phyloP scores from a whole-genome alignment of 2,113 vertebrate genomes.

The Pterocles orientalis region DNA sequence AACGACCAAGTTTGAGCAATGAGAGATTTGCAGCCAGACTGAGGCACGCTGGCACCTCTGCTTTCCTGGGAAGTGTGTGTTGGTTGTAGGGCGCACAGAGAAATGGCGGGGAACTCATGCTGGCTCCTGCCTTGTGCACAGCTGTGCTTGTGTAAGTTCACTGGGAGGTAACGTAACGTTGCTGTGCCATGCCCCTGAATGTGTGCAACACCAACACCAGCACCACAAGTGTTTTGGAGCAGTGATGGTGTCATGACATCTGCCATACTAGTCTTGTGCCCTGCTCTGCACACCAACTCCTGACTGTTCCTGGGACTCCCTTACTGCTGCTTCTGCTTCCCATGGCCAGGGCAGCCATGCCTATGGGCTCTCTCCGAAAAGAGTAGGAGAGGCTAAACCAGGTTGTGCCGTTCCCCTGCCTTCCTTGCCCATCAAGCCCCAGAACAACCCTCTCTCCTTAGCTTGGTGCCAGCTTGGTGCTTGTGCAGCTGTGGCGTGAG shows the following conservation, averaged over 20 bases:
- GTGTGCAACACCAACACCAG: neutral
- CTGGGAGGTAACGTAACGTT: fast-evolving
- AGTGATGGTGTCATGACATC: neutral
- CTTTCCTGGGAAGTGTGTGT: fast-evolving
- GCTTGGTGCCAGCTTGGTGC: neutral
- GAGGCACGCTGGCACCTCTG: neutral
- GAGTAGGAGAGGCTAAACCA: neutral
- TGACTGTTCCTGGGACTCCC: neutral
- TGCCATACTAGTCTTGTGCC: neutral
- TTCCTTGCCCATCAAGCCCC: neutral
- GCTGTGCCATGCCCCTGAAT: neutral
- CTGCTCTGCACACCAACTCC: neutral
- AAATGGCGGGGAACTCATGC: fast-evolving
- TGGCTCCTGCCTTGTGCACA: neutral
- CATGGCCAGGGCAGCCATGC: neutral
- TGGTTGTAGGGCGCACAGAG: neutral
- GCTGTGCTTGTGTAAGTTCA: neutral
- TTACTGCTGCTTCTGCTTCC: neutral
- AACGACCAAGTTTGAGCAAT: neutral
- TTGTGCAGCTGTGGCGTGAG: neutral
- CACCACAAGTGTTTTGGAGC: neutral
- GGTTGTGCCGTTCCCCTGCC: neutral
- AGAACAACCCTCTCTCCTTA: neutral
- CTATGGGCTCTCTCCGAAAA: neutral
- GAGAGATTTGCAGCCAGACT: neutral